phyloP scores from a whole-genome alignment of 2,113 vertebrate species.

The Corythaeola cristata region DNA sequence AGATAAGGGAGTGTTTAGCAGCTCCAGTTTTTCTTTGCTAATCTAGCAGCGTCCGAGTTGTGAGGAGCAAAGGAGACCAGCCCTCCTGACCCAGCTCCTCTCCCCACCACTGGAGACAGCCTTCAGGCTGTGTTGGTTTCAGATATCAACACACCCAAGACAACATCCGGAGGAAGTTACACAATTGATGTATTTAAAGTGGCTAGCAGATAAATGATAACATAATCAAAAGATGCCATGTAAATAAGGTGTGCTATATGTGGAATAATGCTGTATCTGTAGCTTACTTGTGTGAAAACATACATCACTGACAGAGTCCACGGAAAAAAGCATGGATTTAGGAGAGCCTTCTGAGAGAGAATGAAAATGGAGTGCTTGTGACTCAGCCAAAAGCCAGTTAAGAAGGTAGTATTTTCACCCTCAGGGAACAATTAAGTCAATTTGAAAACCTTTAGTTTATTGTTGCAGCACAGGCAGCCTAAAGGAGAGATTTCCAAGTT shows the following conservation, averaged over 20 bases:
- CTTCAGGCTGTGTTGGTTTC: not conserved
- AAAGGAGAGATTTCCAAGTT: not conserved
- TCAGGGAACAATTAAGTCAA: not conserved
- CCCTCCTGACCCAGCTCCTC: not conserved
- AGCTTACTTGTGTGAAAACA: not conserved
- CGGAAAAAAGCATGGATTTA: not conserved
- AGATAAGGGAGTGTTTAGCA: not conserved
- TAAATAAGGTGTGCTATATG: not conserved
- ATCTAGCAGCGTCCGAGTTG: not conserved
- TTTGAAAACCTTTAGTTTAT: not conserved
- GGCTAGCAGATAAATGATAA: not conserved
- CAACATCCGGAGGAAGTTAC: not conserved
- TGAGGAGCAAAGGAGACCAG: not conserved
- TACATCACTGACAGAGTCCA: not conserved
- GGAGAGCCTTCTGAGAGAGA: not conserved
- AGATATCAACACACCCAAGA: not conserved
- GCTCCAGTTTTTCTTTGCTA: not conserved
- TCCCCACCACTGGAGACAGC: not conserved
- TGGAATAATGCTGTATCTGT: not conserved
- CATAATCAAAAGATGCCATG: not conserved
- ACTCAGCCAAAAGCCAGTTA: not conserved
- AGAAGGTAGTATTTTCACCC: conserved; percentile 10
- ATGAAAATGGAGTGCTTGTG: not conserved
- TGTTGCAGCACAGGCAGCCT: not conserved
- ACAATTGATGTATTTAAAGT: not conserved